Evolutionary conservation across 2,113 vertebrate genomes (phyloP), one percentile per base, ranked within the genome.

Genomic region (Egretta garzetta): DNA sequence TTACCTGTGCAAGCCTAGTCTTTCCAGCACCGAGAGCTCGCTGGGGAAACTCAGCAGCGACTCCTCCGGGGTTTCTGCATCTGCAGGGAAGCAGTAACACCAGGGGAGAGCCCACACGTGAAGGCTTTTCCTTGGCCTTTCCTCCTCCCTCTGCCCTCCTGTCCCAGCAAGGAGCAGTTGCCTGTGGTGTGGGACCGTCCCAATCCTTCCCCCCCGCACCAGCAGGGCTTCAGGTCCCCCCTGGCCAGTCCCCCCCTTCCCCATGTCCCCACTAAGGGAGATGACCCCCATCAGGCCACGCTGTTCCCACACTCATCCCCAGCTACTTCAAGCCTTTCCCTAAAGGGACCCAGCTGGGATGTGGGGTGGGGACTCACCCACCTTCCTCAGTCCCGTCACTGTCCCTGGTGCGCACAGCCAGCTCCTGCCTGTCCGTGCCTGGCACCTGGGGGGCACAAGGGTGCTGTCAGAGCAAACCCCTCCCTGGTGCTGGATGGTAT

Each of bases 1-100:
- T 70, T 66, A 99, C 99, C 98, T 98, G 92, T 98, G 98, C 82
- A 98, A 96, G 67, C 98, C 98, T 0, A 99, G 94, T 4, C 98
- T 98, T 83, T 99, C 98, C 81, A 98, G 96, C 87, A 98, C 98
- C 1, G 98, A 98, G 64, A 98, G 79, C n/a, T 99, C 98, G 1
- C 94, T 97, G 95, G 97, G 97, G 32, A 94, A 96, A 10, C 56
- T 66, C 62, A 77, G 37, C 20, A 96, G 81, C 0, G 20, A n/a
- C 47, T 98, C 98, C 52, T 98, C 98, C 3, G 66, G 84, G 35
- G 85, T 91, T 77, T 82, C 92, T 59, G 47, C 45, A 30, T 67
- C 97, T 98, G 92, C 39, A 53, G 79, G 70, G 56, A 76, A 30
- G 63, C 30, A 63, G 62, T 27, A 55, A 80, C 2, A 2, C 37